phyloP scores from a whole-genome alignment of 2,888 invertebrate genomes.

The Euzophera pinguis region DNA sequence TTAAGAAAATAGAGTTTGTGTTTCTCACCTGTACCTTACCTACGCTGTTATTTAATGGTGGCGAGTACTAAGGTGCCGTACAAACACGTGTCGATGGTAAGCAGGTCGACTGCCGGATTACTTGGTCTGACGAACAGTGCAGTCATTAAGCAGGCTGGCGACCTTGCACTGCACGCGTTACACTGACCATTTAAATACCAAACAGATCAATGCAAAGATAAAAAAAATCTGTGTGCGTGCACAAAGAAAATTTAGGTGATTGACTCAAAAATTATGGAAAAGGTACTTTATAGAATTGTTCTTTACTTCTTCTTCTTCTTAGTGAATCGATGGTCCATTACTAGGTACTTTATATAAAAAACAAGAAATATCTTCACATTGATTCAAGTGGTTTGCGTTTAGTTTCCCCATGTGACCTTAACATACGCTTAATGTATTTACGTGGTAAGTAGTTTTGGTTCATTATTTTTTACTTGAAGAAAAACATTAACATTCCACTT shows the following conservation, averaged over 20 bases:
- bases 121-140: neutral
- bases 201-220: neutral
- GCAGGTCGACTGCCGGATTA: neutral
- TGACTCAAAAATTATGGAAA: neutral
- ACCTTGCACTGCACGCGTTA: slow-evolving; percentile 1
- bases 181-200: neutral
- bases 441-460: too few species aligned
- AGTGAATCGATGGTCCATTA: too few species aligned
- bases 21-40: neutral
- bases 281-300: too few species aligned
- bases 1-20: too few species aligned
- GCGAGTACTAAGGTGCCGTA: neutral
- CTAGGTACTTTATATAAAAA: too few species aligned
- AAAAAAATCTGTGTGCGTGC: neutral
- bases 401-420: too few species aligned
- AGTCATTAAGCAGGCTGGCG: neutral
- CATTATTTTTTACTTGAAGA: too few species aligned
- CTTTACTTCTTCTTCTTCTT: too few species aligned
- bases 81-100: neutral
- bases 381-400: too few species aligned
- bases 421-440: too few species aligned
- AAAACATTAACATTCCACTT: neutral
- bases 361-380: too few species aligned
- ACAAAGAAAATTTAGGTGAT: neutral
- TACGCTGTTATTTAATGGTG: neutral